Evolutionary conservation across 2,888 invertebrate species (phyloP).

Genomic region (Drosophila acutilabella): DNA sequence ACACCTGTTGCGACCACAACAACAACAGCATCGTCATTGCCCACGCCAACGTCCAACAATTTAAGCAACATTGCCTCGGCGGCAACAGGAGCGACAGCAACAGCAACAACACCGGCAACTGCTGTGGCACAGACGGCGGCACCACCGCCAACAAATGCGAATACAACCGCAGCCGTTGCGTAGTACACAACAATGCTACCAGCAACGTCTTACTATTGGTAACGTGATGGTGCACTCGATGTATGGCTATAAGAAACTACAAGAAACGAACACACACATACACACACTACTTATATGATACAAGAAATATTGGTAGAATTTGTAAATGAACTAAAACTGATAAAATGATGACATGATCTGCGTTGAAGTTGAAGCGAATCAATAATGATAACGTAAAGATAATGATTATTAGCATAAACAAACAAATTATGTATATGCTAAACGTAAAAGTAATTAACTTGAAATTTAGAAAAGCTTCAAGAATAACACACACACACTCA

Average conservation of each 20-base stretch:
- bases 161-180: constrained; percentile 85
- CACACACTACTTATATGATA: constrained; percentile 1
- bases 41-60: constrained; percentile 35
- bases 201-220: constrained; percentile 72
- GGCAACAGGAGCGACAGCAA: constrained; percentile 38
- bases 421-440: constrained; percentile 42
- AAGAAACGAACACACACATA: constrained; percentile 25
- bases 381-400: constrained; percentile 16
- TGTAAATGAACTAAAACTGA: constrained; percentile 62
- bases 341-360: constrained; percentile 20
- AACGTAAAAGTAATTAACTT: constrained; percentile 29
- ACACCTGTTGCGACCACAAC: constrained; percentile 12
- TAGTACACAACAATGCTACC: constrained; percentile 84
- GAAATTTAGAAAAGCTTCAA: constrained; percentile 40
- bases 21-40: constrained; percentile 29
- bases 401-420: constrained; percentile 41
- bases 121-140: constrained; percentile 68
- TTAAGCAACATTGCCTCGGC: constrained; percentile 47
- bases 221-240: constrained; percentile 49
- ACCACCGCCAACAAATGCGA: constrained; percentile 72
- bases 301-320: constrained; percentile 18
- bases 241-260: constrained; percentile 37
- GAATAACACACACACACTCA: constrained; percentile 33
- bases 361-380: constrained; percentile 12
- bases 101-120: constrained; percentile 45